Evolutionary conservation across 1,140 invertebrate species (phyloP).

Genomic region (Lerema accius): DNA sequence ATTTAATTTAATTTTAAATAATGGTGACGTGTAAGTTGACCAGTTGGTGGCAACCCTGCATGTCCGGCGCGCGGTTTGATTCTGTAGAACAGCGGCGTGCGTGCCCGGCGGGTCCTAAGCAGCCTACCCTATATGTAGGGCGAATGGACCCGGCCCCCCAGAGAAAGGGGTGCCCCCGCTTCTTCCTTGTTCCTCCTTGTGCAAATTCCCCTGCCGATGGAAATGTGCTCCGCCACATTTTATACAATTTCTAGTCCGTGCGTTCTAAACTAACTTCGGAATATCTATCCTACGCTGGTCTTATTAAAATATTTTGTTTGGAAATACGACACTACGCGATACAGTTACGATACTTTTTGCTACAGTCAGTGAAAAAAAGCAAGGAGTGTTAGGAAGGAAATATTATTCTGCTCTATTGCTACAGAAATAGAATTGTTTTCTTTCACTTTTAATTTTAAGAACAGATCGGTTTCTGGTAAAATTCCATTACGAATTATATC

Average conservation of each 20-base stretch:
- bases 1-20: no score
- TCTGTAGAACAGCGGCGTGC: constrained; percentile 75
- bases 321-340: no score
- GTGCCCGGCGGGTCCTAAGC: constrained; percentile 75
- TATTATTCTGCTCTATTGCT: no score
- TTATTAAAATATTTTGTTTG: constrained; percentile 36
- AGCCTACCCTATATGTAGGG: constrained; percentile 77
- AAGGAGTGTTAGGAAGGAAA: no score
- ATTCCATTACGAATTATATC: no score
- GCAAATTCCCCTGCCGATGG: constrained; percentile 81
- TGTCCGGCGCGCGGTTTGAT: constrained; percentile 77
- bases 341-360: no score
- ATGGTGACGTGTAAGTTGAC: no score
- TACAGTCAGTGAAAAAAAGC: no score
- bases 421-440: no score
- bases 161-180: constrained; percentile 76
- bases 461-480: no score
- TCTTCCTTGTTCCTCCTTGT: constrained; percentile 81
- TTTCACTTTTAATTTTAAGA: no score
- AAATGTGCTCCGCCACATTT: constrained; percentile 81
- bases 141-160: constrained; percentile 66
- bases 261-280: constrained; percentile 60
- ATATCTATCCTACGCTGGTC: constrained; percentile 37
- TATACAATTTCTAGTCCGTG: constrained; percentile 79
- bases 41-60: constrained; percentile 60